Base-by-base conservation (phyloP, 2,113 vertebrate genomes). In the Halichoeres trimaculatus region DNA sequence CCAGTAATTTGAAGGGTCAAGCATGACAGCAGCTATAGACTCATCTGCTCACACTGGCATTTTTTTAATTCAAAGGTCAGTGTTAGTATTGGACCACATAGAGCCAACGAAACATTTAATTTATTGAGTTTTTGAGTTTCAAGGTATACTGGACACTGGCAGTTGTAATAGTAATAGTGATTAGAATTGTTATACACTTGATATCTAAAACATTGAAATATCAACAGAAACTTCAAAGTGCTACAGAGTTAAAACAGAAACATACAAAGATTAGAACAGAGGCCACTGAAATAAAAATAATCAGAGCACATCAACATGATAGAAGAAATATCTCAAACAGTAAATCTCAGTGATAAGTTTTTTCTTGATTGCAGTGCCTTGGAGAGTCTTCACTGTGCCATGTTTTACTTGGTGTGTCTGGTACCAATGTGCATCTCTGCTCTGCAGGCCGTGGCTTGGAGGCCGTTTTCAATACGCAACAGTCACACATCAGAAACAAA, bases 381-480 rank as follows among this genome's bases (percentile, higher is more conserved):
- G 87, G 63, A 91, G 83, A 89, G 85, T 48, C 95, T 97, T 66
- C 94, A 94, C 19, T 91, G 88, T 24, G 81, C 89, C 87, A 95
- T 97, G 95, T 97, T 98, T 92, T 91, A 88, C 87, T 60, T 97
- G 93, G 90, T 96, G 65, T 98, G 96, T 41, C 70, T 96, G 88
- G 89, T 96, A 48, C 96, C 96, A 0, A 22, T 97, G 73, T 92
- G 90, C 83, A 72, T 96, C 9, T 80, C 96, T 23, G 54, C 70
- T 4, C 13, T 94, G 20, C 96, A 96, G 85, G 93, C 95, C 59
- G 66, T 97, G 77, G 91, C 86, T 0, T 98, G 96, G 96, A 96
- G 82, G 47, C 94, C 88, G 0, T 97, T 96, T 85, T 96, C 95
- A 8, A 95, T 96, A 78, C 94, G 94, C 72, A 93, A 73, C 65